Percentiles rank a stretch among this genome's conserved stretches.
Evolutionary conservation across 2,113 vertebrate species (phyloP).

Genomic region (Osmerus eperlanus): DNA sequence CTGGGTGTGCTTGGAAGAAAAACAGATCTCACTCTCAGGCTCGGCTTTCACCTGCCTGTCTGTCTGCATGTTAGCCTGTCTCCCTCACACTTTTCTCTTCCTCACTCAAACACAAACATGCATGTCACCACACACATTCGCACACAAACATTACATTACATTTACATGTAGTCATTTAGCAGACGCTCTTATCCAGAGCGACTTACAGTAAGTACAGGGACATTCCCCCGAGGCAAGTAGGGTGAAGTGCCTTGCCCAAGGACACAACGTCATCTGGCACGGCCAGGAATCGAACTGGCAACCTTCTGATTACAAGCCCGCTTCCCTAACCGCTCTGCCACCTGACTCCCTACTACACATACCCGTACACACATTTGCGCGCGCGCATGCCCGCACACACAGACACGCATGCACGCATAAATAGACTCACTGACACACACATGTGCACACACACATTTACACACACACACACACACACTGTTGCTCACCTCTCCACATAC

Average conservation of each 20-base stretch:
- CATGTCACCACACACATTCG: slow-evolving; percentile 25
- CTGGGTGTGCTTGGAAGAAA: slow-evolving; percentile 58
- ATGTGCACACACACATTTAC: background rate
- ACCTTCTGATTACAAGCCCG: no score
- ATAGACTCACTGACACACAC: slow-evolving; percentile 14
- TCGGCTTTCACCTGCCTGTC: slow-evolving; percentile 53
- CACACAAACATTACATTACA: no score
- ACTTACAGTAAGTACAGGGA: no score
- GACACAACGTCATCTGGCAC: no score
- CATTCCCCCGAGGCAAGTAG: no score
- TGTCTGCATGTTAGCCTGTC: slow-evolving; percentile 20
- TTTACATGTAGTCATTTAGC: no score
- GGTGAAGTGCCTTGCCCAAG: no score
- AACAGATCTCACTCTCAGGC: slow-evolving; percentile 28
- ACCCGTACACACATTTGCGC: background rate
- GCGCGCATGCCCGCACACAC: background rate
- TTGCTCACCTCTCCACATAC: background rate
- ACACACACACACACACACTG: background rate
- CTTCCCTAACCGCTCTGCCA: no score
- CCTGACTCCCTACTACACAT: no score
- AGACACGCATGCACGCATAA: background rate
- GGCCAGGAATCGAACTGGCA: no score
- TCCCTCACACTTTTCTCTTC: slow-evolving; percentile 41
- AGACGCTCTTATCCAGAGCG: no score
- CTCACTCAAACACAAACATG: slow-evolving; percentile 29